Percentiles rank a stretch among this genome's conserved stretches.
Evolutionary conservation across 2,113 vertebrate genomes (phyloP).

Genomic region (Lutjanus erythropterus): DNA sequence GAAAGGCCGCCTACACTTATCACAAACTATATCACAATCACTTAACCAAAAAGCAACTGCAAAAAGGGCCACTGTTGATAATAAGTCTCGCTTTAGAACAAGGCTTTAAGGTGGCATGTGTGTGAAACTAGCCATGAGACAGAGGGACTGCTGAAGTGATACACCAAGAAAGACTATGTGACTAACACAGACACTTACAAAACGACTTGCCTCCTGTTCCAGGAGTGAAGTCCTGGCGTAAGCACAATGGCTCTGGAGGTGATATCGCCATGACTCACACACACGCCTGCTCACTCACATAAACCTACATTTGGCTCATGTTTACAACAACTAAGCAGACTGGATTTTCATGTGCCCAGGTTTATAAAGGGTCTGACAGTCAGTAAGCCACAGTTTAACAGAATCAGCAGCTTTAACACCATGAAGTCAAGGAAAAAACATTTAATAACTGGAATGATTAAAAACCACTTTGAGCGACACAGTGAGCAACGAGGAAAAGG

Average conservation of each 20-base stretch:
- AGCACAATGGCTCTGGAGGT: constrained; percentile 53
- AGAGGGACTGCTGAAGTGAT: background rate
- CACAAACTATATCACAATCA: background rate
- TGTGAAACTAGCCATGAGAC: constrained; percentile 2
- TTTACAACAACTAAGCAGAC: constrained; percentile 24
- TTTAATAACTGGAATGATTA: constrained; percentile 3
- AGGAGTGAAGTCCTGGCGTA: constrained; percentile 48
- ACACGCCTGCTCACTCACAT: constrained; percentile 1
- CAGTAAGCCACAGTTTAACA: constrained; percentile 6
- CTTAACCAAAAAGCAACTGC: background rate
- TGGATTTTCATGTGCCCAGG: constrained; percentile 27
- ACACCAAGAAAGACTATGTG: constrained; percentile 14
- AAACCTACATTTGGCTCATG: constrained; percentile 41
- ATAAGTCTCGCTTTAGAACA: background rate
- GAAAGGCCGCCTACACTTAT: background rate
- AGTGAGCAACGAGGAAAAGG: background rate
- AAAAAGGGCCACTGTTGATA: background rate
- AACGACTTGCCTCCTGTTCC: constrained; percentile 43
- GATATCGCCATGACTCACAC: constrained; percentile 69
- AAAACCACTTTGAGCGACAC: constrained; percentile 13
- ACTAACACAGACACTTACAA: constrained; percentile 20
- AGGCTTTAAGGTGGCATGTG: background rate
- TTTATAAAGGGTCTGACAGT: constrained; percentile 15
- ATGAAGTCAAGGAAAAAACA: background rate
- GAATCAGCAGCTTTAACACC: background rate